Conservation (phyloP, 2,888 invertebrate genomes). For the Pyrrhosoma nymphula region DNA sequence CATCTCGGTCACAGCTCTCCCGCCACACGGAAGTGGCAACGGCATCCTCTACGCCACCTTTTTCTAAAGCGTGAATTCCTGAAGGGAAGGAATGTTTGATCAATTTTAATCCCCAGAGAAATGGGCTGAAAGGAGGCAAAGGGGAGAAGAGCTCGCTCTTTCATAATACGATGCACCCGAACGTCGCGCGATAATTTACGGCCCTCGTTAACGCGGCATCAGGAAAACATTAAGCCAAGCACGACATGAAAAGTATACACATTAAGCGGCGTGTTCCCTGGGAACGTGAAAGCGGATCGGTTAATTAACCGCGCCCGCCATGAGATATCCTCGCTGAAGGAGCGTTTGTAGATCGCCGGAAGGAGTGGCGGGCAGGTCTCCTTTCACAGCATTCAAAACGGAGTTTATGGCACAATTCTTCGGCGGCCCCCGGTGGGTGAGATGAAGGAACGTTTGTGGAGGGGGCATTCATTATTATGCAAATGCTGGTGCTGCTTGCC, state of each 20-base stretch:
- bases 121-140: background rate
- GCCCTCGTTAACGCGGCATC: background rate
- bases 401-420: slow-evolving; percentile 2
- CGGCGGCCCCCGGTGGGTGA: background rate
- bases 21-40: background rate
- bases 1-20: background rate
- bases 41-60: background rate
- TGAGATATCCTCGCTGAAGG: background rate
- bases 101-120: background rate
- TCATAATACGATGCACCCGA: background rate
- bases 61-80: background rate
- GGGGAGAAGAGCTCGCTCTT: background rate
- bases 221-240: background rate
- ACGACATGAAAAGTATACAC: background rate
- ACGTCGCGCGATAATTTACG: background rate
- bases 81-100: background rate
- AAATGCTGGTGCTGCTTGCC: background rate
- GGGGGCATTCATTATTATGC: slow-evolving; percentile 11
- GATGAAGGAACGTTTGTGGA: background rate
- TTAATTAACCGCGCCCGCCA: slow-evolving; percentile 13
- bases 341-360: background rate
- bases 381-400: background rate
- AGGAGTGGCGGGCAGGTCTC: background rate
- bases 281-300: background rate
- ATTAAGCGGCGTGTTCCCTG: background rate